A percentile compares a stretch with the other conserved stretches of the same genome.
phyloP scores from a whole-genome alignment of 1,140 invertebrate species.

The Drosophila sucinea region DNA sequence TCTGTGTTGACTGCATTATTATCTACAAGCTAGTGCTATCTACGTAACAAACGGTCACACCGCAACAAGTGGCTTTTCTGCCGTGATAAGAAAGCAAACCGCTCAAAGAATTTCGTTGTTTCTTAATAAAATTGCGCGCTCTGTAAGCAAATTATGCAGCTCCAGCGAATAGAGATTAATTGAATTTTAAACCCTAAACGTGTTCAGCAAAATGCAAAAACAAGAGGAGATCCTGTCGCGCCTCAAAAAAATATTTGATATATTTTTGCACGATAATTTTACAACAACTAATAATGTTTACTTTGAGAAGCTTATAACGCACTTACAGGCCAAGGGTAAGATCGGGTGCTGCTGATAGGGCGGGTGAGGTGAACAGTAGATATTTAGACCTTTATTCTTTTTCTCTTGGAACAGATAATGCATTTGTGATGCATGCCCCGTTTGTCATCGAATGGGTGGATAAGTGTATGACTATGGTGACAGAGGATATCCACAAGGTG shows the following conservation, averaged over 20 bases:
- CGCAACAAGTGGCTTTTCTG: slow-evolving; percentile 50
- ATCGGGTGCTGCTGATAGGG: background rate
- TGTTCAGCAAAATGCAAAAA: slow-evolving; percentile 60
- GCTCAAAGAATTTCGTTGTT: slow-evolving; percentile 63
- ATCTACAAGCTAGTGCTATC: background rate
- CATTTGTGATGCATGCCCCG: slow-evolving; percentile 57
- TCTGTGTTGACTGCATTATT: too few species aligned
- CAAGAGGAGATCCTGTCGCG: slow-evolving; percentile 67
- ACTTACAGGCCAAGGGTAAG: slow-evolving; percentile 83
- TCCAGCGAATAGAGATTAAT: background rate
- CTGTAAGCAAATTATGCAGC: slow-evolving; percentile 50
- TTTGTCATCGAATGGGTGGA: slow-evolving; percentile 74
- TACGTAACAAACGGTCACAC: slow-evolving; percentile 35
- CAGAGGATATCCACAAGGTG: slow-evolving; percentile 58
- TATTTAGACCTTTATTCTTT: slow-evolving; percentile 14
- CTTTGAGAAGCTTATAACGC: slow-evolving; percentile 84
- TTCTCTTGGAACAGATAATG: slow-evolving; percentile 52
- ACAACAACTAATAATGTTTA: slow-evolving; percentile 84
- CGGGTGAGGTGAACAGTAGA: slow-evolving; percentile 27
- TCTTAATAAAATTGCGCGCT: slow-evolving; percentile 46
- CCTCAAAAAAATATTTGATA: slow-evolving; percentile 76
- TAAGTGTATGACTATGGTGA: slow-evolving; percentile 60
- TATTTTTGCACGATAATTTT: slow-evolving; percentile 83
- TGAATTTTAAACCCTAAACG: slow-evolving; percentile 17
- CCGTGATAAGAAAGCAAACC: slow-evolving; percentile 57